Evolutionary conservation across 1,140 invertebrate genomes (phyloP).

Genomic region (Drosophila albomicans): DNA sequence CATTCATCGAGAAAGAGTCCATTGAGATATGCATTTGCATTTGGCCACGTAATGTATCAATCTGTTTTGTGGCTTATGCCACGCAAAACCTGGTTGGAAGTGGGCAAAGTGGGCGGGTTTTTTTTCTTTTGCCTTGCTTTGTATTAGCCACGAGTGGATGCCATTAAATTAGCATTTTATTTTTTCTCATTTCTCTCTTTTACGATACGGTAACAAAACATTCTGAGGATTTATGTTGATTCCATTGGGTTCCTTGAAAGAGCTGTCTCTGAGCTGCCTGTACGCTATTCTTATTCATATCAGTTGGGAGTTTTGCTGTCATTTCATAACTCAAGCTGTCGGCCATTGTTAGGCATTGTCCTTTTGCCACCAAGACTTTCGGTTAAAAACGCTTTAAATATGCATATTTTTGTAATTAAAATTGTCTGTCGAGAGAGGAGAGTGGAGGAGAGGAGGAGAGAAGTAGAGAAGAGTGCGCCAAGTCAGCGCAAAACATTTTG

Average conservation of each 20-base stretch:
- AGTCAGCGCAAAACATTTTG: constrained; percentile 73
- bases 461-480: constrained; percentile 12
- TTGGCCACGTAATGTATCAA: constrained; percentile 77
- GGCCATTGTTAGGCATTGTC: constrained; percentile 55
- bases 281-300: constrained; percentile 27
- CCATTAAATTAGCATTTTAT: constrained; percentile 44
- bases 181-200: neutral
- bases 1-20: constrained; percentile 17
- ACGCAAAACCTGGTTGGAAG: neutral
- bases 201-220: neutral
- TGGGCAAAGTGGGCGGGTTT: neutral
- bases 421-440: constrained; percentile 35
- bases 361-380: constrained; percentile 51
- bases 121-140: neutral
- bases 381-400: constrained; percentile 63
- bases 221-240: neutral
- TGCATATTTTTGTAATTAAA: constrained; percentile 82
- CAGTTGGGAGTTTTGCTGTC: constrained; percentile 14
- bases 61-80: constrained; percentile 70
- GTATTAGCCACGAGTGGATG: constrained; percentile 28
- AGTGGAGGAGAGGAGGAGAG: neutral
- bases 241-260: constrained; percentile 3
- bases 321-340: constrained; percentile 47
- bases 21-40: constrained; percentile 51
- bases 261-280: neutral